Base-by-base conservation (phyloP, 2,888 invertebrate species). In the Acanthosepion pharaonis region DNA sequence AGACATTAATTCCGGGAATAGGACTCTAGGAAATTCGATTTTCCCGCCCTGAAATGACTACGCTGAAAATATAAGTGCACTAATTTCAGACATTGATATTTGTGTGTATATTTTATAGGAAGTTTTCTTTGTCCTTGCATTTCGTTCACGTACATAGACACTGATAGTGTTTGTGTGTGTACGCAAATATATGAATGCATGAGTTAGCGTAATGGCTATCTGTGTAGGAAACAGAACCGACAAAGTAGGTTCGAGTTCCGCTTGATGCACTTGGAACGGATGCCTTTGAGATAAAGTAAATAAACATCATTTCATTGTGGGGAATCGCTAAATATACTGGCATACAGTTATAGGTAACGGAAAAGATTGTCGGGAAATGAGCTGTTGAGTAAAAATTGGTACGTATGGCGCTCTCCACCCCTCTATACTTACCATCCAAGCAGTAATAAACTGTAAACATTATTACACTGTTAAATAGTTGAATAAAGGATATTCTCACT, bases 41-140 rank as follows among this genome's bases (percentile, higher is more conserved):
- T 78, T n/a, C 78, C 78, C 78, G 78, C 78, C n/a, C n/a, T n/a
- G 15, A 78, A 78, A 78, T 78, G 78, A 78, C 78, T n/a, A 78
- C n/a, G 8, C 18, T n/a, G n/a, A n/a, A 78, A n/a, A 78, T 33
- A 23, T n/a, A 78, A 78, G 78, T 33, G 15, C 78, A 11, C 78
- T 78, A 78, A 78, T 78, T 78, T 78, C 15, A 15, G 15, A 78
- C 5, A 78, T 78, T 78, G n/a, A n/a, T 33, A 78, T 78, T 78
- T 78, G 4, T 78, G n/a, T 6, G 23, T 59, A 59, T 20, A 23
- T 59, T 59, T 59, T 59, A n/a, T 78, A 78, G 11, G 78, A n/a
- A 78, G 15, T n/a, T 5, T n/a, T n/a, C 9, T 78, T 78, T 78
- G 78, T 78, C n/a, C 18, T n/a, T 59, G 51, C 64, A 15, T 5